Conservation (phyloP, 2,888 invertebrate species). For the Philhelius pedissequus region DNA sequence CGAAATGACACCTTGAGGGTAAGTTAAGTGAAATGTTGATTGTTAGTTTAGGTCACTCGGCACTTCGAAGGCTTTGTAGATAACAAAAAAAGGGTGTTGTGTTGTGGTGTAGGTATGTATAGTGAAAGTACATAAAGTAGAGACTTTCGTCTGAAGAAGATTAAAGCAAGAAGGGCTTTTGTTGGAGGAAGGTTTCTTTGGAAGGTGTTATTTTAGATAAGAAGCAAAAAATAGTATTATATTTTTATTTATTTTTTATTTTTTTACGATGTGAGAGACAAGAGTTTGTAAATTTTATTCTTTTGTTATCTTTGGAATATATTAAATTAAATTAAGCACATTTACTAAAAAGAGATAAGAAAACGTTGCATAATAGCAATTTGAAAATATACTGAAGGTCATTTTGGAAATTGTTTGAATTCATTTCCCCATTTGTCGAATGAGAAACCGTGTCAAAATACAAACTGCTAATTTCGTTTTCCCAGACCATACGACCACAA, state of each 20-base stretch:
- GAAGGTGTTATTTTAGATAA: slow-evolving; percentile 19
- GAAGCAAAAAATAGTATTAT: not conserved
- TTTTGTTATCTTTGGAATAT: not conserved
- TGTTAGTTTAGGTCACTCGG: slow-evolving; percentile 61
- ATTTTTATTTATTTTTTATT: not conserved
- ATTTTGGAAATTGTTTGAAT: too few species aligned
- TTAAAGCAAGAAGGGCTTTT: slow-evolving; percentile 38
- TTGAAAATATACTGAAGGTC: too few species aligned
- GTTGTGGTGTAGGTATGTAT: too few species aligned
- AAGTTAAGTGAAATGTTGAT: slow-evolving; percentile 67
- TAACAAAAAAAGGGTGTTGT: not conserved
- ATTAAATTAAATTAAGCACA: too few species aligned
- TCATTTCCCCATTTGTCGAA: too few species aligned
- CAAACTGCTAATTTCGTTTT: too few species aligned
- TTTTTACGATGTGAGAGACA: not conserved
- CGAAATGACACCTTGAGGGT: slow-evolving; percentile 65
- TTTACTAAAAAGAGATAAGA: too few species aligned
- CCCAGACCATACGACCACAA: too few species aligned
- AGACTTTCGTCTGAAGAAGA: not conserved
- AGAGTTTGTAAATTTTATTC: not conserved
- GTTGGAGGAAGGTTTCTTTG: slow-evolving; percentile 19
- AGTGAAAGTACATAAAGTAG: not conserved
- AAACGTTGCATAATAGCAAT: too few species aligned
- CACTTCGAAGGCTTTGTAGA: slow-evolving; percentile 6
- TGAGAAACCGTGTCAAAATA: too few species aligned